Evolutionary conservation across 1,140 invertebrate species (phyloP).

Genomic region (Littorina saxatilis): DNA sequence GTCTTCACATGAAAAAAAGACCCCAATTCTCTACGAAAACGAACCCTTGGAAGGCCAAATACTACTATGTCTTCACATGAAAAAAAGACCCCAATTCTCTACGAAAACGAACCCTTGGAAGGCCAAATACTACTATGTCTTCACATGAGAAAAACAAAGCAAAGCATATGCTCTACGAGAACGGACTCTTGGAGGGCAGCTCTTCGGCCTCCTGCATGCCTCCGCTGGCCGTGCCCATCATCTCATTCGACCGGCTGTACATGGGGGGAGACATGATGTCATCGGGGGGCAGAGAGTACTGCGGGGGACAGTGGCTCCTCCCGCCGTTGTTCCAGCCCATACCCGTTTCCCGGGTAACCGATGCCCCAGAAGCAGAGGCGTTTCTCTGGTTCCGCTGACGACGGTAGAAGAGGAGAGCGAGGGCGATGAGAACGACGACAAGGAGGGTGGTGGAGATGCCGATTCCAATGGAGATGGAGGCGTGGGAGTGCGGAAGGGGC

Average conservation of each 20-base stretch:
- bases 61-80: no score
- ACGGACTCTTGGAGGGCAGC: conserved; percentile 3
- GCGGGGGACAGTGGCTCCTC: not conserved
- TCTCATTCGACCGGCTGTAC: conserved; percentile 4
- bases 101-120: no score
- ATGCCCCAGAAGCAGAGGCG: not conserved
- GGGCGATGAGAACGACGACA: conserved; percentile 17
- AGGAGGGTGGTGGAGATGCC: not conserved
- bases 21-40: no score
- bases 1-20: no score
- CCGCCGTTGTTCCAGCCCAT: not conserved
- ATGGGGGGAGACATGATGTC: conserved; percentile 7
- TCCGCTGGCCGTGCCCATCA: not conserved
- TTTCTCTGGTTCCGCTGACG: not conserved
- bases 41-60: no score
- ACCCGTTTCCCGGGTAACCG: not conserved
- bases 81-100: no score
- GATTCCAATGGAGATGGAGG: not conserved
- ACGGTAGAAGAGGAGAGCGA: conserved; percentile 10
- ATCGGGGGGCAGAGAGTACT: not conserved
- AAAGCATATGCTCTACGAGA: not conserved
- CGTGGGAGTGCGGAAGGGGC: not conserved
- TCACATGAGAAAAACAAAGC: no score
- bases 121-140: no score
- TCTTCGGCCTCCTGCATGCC: not conserved